Evolutionary conservation across 2,797 vertebrate species (phyloP).

Genomic region (Fratercula arctica): DNA sequence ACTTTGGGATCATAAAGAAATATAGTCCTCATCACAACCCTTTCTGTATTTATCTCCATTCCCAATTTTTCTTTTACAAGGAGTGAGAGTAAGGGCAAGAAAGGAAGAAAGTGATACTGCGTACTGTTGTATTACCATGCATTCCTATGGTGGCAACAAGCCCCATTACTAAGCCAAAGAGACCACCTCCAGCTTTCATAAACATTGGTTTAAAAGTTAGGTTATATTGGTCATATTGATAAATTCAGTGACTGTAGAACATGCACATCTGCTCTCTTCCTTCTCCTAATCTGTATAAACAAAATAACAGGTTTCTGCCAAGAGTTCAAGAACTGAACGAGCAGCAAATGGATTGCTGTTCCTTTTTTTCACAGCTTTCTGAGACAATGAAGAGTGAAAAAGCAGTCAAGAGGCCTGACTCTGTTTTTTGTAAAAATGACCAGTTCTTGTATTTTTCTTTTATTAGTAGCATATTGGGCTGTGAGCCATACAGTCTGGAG

Average conservation of each 20-base stretch:
- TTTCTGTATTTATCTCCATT: background rate
- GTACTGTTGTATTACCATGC: background rate
- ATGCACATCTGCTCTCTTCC: background rate
- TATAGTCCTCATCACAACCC: background rate
- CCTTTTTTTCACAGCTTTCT: background rate
- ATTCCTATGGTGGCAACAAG: background rate
- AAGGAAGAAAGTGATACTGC: background rate
- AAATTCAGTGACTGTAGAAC: background rate
- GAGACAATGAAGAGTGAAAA: background rate
- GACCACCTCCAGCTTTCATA: background rate
- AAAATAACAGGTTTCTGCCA: background rate
- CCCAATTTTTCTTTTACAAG: background rate
- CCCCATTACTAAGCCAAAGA: background rate
- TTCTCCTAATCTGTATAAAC: background rate
- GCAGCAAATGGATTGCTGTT: background rate
- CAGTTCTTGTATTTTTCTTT: background rate
- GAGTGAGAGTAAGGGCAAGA: background rate
- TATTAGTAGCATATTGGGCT: background rate
- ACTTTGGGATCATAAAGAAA: background rate
- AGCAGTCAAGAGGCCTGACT: background rate
- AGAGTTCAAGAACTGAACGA: background rate
- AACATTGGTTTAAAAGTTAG: background rate
- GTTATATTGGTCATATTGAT: background rate
- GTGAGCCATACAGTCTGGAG: background rate
- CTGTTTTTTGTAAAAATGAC: background rate